Base-by-base conservation (phyloP, 2,113 vertebrate species). In the Amphilophus citrinellus region DNA sequence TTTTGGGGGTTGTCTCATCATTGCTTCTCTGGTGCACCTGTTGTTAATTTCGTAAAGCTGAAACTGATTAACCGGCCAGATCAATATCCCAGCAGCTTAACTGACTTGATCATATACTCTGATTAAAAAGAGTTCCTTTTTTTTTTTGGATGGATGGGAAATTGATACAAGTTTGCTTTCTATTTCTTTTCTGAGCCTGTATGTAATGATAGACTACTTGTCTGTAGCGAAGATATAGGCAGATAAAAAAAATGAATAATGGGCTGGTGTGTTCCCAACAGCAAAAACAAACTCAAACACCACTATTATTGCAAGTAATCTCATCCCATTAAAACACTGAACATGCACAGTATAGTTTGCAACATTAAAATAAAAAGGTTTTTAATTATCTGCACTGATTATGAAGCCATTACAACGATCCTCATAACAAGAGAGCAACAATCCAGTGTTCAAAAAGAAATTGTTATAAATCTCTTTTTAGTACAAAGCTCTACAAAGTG, bases 271-370 rank as follows among this genome's bases (percentile, higher is more conserved):
- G 75, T 61, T 66, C 32, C 35, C 42, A 57, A 35, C 10, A 44
- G 32, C 57, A 47, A 61, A 9, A 68, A 66, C 5, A 56, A 71
- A 58, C 39, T 30, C 30, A 89, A 62, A 44, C 63, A 61, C 88
- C 76, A n/a, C 66, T 84, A 77, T 86, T 65, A 68, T 76, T 76
- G 63, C 58, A 84, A 82, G 84, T 37, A 82, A 82, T 82, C 42
- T 86, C 68, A 68, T 60, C 65, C 53, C 61, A 87, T 87, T 83
- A 78, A 47, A 47, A 15, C 4, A 47, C 44, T 65, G 73, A 79
- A 82, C 20, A 76, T 71, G 47, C 57, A 61, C 10, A 30, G 24
- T 39, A 56, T 13, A 32, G 65, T 83, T 84, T 68, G 35, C 2
- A 27, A 15, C 18, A 27, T 15, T 30, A 62, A 61, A 61, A 78